A percentile compares a stretch with the other conserved stretches of the same genome.
Conservation (phyloP, 1,140 invertebrate species). For the Sitophilus oryzae region DNA sequence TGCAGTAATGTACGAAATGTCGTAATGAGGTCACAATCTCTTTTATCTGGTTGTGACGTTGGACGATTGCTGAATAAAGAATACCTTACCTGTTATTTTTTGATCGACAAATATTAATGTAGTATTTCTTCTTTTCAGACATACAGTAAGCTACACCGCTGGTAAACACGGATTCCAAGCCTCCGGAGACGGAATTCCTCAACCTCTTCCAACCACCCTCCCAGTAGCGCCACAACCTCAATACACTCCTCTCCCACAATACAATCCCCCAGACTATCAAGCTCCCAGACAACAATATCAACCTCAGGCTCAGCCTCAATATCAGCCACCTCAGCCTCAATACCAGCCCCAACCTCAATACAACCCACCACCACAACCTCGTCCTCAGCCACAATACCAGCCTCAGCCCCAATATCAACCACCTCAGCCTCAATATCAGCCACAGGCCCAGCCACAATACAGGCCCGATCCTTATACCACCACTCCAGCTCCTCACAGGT, state of each 20-base stretch:
- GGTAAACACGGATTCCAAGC: slow-evolving; percentile 78
- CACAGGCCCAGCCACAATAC: slow-evolving; percentile 41
- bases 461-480: slow-evolving; percentile 41
- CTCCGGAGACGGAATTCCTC: slow-evolving; percentile 71
- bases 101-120: neutral
- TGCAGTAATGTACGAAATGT: too few relatives aligned
- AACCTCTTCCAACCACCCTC: slow-evolving; percentile 57
- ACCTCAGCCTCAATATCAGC: slow-evolving; percentile 42
- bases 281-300: slow-evolving; percentile 51
- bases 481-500: slow-evolving; percentile 62
- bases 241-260: slow-evolving; percentile 50
- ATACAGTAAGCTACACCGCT: slow-evolving; percentile 77
- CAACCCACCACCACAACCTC: slow-evolving; percentile 44
- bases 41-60: too few relatives aligned
- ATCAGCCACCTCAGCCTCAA: slow-evolving; percentile 50
- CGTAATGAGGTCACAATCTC: too few relatives aligned
- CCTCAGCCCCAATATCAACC: slow-evolving; percentile 44
- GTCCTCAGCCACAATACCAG: slow-evolving; percentile 43
- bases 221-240: slow-evolving; percentile 56
- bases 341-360: slow-evolving; percentile 49
- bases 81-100: too few relatives aligned
- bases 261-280: slow-evolving; percentile 56
- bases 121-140: slow-evolving; percentile 40
- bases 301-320: slow-evolving; percentile 54
- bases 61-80: too few relatives aligned